phyloP scores from a whole-genome alignment of 2,113 vertebrate species.

The Hiodon alosoides region DNA sequence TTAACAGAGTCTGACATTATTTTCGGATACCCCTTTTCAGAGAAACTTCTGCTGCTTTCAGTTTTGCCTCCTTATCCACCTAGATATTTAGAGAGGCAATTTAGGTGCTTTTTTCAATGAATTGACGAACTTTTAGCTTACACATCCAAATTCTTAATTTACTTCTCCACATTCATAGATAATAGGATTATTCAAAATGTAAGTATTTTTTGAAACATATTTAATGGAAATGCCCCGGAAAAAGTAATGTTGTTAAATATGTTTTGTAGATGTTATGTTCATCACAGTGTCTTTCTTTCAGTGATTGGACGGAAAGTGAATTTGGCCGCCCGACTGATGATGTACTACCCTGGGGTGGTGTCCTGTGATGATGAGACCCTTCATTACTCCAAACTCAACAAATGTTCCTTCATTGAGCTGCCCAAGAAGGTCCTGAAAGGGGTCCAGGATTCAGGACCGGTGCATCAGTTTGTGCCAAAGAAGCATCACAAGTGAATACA shows the following conservation, averaged over 20 bases:
- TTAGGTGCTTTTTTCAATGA: too few relatives aligned
- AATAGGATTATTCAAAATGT: too few relatives aligned
- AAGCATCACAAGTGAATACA: slow-evolving; percentile 29
- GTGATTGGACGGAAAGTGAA: slow-evolving; percentile 64
- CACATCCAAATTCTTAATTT: too few relatives aligned
- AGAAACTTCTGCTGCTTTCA: not conserved
- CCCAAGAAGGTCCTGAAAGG: slow-evolving; percentile 55
- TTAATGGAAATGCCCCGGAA: too few relatives aligned
- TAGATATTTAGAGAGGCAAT: too few relatives aligned
- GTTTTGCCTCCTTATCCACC: not conserved
- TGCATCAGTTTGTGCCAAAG: slow-evolving; percentile 44
- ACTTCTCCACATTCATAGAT: too few relatives aligned
- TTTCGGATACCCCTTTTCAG: not conserved
- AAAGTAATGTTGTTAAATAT: too few relatives aligned
- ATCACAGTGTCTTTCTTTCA: slow-evolving; percentile 21
- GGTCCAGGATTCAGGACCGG: slow-evolving; percentile 34
- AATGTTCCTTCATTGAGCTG: slow-evolving; percentile 51
- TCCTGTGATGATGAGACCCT: slow-evolving; percentile 55
- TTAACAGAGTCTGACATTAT: not conserved
- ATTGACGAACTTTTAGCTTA: too few relatives aligned
- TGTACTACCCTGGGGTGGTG: slow-evolving; percentile 55
- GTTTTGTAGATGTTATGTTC: too few relatives aligned
- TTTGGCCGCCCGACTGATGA: slow-evolving; percentile 61
- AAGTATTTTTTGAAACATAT: too few relatives aligned
- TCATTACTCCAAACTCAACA: slow-evolving; percentile 43